Percentiles rank a stretch among this genome's conserved stretches.
These are phyloP conservation scores for Charadrius vociferus DNA, from an alignment of 2,113 vertebrate genomes.

Conservation along the genomic window DNA sequence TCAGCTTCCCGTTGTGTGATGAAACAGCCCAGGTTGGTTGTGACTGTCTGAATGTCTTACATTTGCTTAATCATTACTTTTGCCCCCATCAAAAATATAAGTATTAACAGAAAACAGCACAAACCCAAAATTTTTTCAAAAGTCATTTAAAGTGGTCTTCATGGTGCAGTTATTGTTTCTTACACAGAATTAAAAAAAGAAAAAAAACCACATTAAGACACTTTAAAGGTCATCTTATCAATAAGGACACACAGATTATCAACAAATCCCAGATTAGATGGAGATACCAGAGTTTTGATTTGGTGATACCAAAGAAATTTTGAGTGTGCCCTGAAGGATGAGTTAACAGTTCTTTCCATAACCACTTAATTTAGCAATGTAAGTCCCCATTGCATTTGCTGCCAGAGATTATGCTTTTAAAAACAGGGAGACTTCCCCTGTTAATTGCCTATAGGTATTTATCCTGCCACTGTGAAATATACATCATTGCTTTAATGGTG, in stretches of 20 bases:
- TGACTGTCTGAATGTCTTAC: background rate
- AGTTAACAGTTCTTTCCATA: background rate
- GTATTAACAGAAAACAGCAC: background rate
- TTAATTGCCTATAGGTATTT: background rate
- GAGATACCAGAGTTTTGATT: background rate
- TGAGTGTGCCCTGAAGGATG: background rate
- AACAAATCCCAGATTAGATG: background rate
- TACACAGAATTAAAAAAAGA: background rate
- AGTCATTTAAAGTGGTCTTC: background rate
- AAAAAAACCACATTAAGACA: background rate
- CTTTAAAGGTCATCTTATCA: background rate
- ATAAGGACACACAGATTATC: background rate
- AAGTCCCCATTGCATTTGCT: background rate
- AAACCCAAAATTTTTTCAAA: background rate
- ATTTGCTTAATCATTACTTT: background rate
- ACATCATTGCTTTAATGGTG: background rate
- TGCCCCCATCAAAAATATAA: background rate
- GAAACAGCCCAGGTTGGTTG: background rate
- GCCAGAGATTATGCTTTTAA: background rate
- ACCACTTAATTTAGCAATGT: background rate
- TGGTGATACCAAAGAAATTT: background rate
- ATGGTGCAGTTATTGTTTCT: background rate
- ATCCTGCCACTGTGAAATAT: background rate
- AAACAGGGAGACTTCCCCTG: background rate
- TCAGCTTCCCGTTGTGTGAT: background rate